Conservation (phyloP, 2,888 invertebrate genomes). For the Drosophila greeni region DNA sequence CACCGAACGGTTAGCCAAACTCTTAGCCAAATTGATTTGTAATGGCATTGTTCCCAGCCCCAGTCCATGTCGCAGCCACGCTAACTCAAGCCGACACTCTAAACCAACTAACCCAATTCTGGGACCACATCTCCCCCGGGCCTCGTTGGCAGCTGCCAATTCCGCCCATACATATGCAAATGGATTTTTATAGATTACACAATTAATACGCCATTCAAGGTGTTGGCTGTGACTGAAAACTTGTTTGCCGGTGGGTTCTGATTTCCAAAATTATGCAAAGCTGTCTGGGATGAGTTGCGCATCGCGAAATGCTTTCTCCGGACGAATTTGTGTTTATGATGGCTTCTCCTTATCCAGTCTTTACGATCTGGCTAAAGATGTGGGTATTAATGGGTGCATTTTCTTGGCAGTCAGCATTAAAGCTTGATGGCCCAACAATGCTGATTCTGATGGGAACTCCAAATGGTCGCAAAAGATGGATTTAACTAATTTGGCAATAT, state of each 20-base stretch:
- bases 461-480: conserved; percentile 15
- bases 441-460: conserved; percentile 6
- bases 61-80: conserved; percentile 1
- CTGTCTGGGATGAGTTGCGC: conserved; percentile 13
- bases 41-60: conserved; percentile 34
- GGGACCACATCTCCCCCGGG: conserved; percentile 25
- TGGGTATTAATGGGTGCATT: conserved; percentile 28
- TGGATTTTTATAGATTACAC: conserved; percentile 42
- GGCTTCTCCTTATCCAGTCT: conserved; percentile 28
- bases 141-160: conserved; percentile 49
- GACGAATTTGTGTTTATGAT: conserved; percentile 36
- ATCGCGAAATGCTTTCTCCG: conserved; percentile 32
- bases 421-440: conserved; percentile 19
- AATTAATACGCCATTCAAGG: conserved; percentile 46
- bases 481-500: conserved; percentile 9
- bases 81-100: conserved; percentile 28
- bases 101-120: conserved; percentile 52
- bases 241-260: conserved; percentile 31
- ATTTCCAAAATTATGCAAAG: conserved; percentile 38
- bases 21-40: conserved; percentile 41
- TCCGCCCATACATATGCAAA: conserved; percentile 46
- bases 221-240: conserved; percentile 21
- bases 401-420: conserved; percentile 4
- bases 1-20: conserved; percentile 46
- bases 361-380: conserved; percentile 12